phyloP scores from a whole-genome alignment of 2,888 invertebrate species.

The Oegoconia quadripuncta region DNA sequence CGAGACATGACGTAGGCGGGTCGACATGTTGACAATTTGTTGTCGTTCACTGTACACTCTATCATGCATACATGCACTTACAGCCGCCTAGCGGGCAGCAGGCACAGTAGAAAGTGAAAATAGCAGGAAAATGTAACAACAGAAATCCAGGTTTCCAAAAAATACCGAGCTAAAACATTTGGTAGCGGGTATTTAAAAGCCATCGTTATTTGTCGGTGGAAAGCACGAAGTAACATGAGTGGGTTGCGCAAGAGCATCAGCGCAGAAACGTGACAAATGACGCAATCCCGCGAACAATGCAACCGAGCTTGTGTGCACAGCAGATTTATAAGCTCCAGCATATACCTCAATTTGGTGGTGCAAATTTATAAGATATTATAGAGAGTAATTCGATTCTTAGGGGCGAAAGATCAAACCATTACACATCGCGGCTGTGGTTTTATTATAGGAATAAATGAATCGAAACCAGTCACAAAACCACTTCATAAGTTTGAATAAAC shows the following conservation, averaged over 20 bases:
- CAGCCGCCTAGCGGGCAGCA: too few relatives aligned
- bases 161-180: neutral
- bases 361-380: conserved; percentile 8
- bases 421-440: too few relatives aligned
- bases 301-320: conserved; percentile 44
- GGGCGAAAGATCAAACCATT: too few relatives aligned
- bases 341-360: conserved; percentile 8
- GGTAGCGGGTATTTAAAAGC: conserved; percentile 45
- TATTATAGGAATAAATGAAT: too few relatives aligned
- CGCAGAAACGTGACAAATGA: conserved; percentile 62
- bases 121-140: neutral
- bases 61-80: conserved; percentile 2
- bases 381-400: too few relatives aligned
- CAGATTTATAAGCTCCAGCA: conserved; percentile 36
- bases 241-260: conserved; percentile 50
- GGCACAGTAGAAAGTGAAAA: neutral
- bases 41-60: conserved; percentile 19
- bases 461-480: too few relatives aligned
- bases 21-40: conserved; percentile 71
- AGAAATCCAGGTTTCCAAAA: neutral
- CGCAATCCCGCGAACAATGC: conserved; percentile 65
- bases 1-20: conserved; percentile 73
- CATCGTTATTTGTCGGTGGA: conserved; percentile 46
- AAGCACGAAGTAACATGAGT: conserved; percentile 51
- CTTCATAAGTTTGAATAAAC: too few relatives aligned